Evolutionary conservation across 2,113 vertebrate species (phyloP).

Genomic region (Sylvicapra grimmia): DNA sequence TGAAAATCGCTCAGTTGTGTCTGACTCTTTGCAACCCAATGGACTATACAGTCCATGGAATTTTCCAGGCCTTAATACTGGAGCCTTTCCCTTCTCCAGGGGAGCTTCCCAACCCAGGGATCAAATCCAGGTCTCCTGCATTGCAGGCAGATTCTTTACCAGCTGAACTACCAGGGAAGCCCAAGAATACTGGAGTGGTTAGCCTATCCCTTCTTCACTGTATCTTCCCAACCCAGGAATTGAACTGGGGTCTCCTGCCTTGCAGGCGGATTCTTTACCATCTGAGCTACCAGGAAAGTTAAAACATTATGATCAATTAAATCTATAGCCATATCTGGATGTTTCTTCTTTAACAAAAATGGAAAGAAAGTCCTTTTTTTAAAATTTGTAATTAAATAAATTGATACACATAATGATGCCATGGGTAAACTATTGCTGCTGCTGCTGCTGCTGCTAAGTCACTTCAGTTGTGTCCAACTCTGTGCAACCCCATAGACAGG

Average conservation of each 20-base stretch:
- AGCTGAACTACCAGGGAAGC: not conserved
- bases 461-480: accelerated
- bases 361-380: not conserved
- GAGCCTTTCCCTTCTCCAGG: not conserved
- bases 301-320: not conserved
- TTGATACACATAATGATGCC: not conserved
- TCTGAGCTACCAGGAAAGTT: not conserved
- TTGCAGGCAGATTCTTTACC: not conserved
- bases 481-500: too few species aligned
- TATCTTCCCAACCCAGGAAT: not conserved
- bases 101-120: not conserved
- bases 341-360: not conserved
- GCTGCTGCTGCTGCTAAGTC: too few species aligned
- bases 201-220: not conserved
- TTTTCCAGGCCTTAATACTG: not conserved
- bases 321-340: not conserved
- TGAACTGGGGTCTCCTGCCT: not conserved
- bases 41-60: not conserved
- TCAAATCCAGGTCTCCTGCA: not conserved
- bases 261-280: not conserved
- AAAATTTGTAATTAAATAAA: not conserved
- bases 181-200: not conserved
- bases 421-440: not conserved
- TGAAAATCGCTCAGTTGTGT: not conserved
- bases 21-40: not conserved